These are phyloP conservation scores for Drosophila mulleri DNA, from an alignment of 2,888 invertebrate genomes.

Conservation along the genomic window DNA sequence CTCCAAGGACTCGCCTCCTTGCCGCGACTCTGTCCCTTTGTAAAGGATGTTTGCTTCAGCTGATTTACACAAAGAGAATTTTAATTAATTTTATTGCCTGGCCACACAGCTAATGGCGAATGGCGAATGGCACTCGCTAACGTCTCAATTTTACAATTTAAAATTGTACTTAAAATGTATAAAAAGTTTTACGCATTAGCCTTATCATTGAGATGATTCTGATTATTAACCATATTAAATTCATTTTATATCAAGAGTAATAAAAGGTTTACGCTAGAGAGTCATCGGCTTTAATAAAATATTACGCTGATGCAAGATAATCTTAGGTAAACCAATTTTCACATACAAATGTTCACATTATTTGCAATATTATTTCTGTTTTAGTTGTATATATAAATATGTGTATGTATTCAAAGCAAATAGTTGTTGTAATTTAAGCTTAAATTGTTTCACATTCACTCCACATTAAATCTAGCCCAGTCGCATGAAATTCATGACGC, in stretches of 20 bases:
- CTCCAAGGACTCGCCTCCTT: slow-evolving; percentile 28
- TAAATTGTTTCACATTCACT: slow-evolving; percentile 7
- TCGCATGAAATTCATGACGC: slow-evolving; percentile 47
- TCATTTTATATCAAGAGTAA: background rate
- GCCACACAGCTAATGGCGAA: slow-evolving; percentile 45
- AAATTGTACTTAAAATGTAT: slow-evolving; percentile 8
- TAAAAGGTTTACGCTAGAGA: too few species aligned
- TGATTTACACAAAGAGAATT: slow-evolving; percentile 76
- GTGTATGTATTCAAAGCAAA: background rate
- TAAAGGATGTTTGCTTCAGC: slow-evolving; percentile 83
- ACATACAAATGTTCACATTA: too few species aligned
- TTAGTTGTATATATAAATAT: background rate
- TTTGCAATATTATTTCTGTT: too few species aligned
- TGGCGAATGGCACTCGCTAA: slow-evolving; percentile 40
- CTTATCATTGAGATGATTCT: background rate
- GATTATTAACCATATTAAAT: background rate
- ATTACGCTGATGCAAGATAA: too few species aligned
- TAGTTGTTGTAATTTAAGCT: background rate
- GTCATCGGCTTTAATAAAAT: background rate
- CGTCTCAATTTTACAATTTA: slow-evolving; percentile 8
- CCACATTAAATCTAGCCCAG: slow-evolving; percentile 14
- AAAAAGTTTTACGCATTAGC: background rate
- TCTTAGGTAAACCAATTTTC: too few species aligned
- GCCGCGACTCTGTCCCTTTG: slow-evolving; percentile 43
- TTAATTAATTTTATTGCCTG: slow-evolving; percentile 74